phyloP scores from a whole-genome alignment of 1,140 invertebrate genomes.

The Ceratina calcarata region DNA sequence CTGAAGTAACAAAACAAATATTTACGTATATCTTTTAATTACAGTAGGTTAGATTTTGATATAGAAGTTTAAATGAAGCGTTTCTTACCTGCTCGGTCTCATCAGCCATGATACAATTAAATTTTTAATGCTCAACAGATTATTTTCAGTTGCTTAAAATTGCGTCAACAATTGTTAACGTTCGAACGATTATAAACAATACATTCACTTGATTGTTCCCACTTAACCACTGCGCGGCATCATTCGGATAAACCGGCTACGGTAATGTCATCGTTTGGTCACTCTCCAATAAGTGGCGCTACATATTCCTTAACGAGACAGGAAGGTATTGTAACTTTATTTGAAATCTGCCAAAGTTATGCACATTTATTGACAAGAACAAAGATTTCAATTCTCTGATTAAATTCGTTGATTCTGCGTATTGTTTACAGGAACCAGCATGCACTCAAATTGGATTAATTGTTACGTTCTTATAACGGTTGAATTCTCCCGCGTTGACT shows the following conservation, averaged over 20 bases:
- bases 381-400: no score
- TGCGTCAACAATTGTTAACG: background rate
- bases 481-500: background rate
- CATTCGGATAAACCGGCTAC: conserved; percentile 11
- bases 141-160: conserved; percentile 8
- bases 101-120: conserved; percentile 72
- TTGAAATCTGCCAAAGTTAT: no score
- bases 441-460: background rate
- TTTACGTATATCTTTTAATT: background rate
- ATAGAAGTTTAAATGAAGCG: background rate
- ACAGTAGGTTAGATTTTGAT: conserved; percentile 13
- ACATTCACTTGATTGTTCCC: background rate
- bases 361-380: background rate
- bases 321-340: no score
- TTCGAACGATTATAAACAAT: background rate
- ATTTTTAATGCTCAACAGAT: background rate
- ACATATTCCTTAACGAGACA: background rate
- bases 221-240: conserved; percentile 13
- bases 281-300: conserved; percentile 7
- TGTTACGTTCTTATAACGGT: background rate
- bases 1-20: conserved; percentile 72
- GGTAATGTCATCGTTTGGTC: background rate
- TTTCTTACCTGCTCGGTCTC: conserved; percentile 77
- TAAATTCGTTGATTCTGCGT: no score
- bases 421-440: no score